Evolutionary conservation across 2,888 invertebrate species (phyloP).

Genomic region (Creontiades dilutus): DNA sequence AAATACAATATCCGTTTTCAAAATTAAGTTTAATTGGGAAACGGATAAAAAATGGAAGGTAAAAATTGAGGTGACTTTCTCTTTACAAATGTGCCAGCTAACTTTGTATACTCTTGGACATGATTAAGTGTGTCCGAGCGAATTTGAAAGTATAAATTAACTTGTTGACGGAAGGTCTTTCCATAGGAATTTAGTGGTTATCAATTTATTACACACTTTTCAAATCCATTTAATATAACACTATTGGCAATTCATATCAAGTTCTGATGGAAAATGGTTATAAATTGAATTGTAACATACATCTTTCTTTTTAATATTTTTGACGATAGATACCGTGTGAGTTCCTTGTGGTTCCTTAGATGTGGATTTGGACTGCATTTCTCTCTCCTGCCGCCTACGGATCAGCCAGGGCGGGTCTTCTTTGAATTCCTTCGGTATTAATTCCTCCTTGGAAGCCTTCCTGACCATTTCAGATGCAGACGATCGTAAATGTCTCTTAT

Average conservation of each 20-base stretch:
- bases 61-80: too few relatives aligned
- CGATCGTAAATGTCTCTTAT: constrained; percentile 81
- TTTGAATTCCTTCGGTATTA: constrained; percentile 66
- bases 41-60: too few relatives aligned
- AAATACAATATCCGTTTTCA: too few relatives aligned
- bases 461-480: constrained; percentile 52
- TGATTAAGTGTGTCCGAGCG: too few relatives aligned
- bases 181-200: too few relatives aligned
- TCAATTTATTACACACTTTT: too few relatives aligned
- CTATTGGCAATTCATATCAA: neutral
- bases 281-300: constrained; percentile 38
- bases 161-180: too few relatives aligned
- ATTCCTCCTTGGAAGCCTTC: constrained; percentile 19
- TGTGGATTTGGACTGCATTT: neutral
- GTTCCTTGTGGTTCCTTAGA: neutral
- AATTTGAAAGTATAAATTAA: too few relatives aligned
- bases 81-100: too few relatives aligned
- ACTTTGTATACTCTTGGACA: too few relatives aligned
- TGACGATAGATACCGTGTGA: neutral
- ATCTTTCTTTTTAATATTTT: neutral
- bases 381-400: neutral
- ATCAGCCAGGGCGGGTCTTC: constrained; percentile 62
- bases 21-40: too few relatives aligned
- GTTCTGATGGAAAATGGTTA: neutral
- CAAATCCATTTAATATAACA: neutral